Percentiles rank a stretch among this genome's conserved stretches.
phyloP scores from a whole-genome alignment of 2,113 vertebrate genomes.

The Opisthocomus hoazin region DNA sequence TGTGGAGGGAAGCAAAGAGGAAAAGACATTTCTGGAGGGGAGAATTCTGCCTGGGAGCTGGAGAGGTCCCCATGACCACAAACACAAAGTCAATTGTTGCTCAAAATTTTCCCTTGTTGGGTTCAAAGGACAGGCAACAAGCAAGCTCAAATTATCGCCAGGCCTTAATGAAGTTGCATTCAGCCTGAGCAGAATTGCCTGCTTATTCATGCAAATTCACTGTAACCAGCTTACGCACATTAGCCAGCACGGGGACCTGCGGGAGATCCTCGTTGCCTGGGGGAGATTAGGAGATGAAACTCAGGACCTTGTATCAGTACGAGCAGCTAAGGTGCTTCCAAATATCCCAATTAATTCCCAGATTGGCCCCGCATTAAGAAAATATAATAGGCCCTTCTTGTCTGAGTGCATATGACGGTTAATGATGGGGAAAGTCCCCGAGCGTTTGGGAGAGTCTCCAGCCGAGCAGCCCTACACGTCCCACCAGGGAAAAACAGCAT shows the following conservation, averaged over 20 bases:
- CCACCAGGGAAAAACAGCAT: not conserved
- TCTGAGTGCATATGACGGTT: not conserved
- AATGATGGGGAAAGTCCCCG: not conserved
- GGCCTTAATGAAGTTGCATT: not conserved
- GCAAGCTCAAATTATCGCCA: not conserved
- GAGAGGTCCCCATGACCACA: not conserved
- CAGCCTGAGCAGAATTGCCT: not conserved
- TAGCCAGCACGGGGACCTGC: not conserved
- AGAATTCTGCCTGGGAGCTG: not conserved
- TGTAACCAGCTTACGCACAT: not conserved
- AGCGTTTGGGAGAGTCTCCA: not conserved
- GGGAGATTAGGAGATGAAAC: not conserved
- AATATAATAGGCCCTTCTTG: not conserved
- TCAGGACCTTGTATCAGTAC: not conserved
- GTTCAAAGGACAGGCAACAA: constrained; percentile 1
- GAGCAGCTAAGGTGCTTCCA: not conserved
- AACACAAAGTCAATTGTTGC: not conserved
- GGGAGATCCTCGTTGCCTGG: not conserved
- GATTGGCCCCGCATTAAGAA: not conserved
- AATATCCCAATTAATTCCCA: not conserved
- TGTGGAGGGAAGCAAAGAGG: not conserved
- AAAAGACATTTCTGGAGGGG: not conserved
- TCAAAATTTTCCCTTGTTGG: not conserved
- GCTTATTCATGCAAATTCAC: constrained; percentile 7
- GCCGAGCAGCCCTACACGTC: not conserved